These are phyloP conservation scores for Aplidium turbinatum DNA, from an alignment of 23 tunicate genomes.

Conservation along the genomic window DNA sequence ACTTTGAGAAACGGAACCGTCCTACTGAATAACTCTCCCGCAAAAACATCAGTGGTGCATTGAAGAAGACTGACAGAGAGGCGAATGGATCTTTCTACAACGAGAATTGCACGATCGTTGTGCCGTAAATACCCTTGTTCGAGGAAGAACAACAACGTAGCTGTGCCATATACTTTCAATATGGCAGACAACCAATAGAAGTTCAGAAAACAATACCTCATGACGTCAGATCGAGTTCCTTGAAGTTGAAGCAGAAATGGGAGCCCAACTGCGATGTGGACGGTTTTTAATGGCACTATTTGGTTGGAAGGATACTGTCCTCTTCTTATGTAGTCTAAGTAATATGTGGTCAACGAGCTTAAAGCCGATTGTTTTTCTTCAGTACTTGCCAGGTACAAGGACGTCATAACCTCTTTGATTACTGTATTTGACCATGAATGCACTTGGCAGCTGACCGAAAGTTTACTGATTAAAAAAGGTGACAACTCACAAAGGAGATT, in stretches of 20 bases:
- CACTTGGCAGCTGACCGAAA: slow-evolving; percentile 31
- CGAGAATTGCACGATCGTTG: slow-evolving; percentile 20
- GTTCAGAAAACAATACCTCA: slow-evolving; percentile 17
- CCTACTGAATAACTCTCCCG: slow-evolving; percentile 46
- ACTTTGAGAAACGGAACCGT: slow-evolving; percentile 7
- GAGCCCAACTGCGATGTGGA: slow-evolving; percentile 26
- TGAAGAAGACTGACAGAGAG: slow-evolving; percentile 15
- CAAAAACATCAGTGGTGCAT: slow-evolving; percentile 2
- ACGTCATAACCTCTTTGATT: not conserved
- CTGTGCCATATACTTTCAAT: slow-evolving; percentile 9
- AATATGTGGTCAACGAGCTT: slow-evolving; percentile 18
- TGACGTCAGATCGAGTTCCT: not conserved
- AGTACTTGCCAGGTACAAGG: not conserved
- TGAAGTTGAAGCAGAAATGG: slow-evolving; percentile 1
- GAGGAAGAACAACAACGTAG: slow-evolving; percentile 9
- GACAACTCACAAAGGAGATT: slow-evolving; percentile 35
- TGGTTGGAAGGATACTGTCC: slow-evolving; percentile 14
- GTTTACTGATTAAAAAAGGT: slow-evolving; percentile 4
- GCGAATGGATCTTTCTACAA: slow-evolving; percentile 46
- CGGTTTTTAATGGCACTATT: slow-evolving; percentile 39
- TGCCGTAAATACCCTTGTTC: slow-evolving; percentile 12
- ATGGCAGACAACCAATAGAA: slow-evolving; percentile 38
- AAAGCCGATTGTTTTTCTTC: slow-evolving; percentile 1
- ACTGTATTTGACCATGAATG: slow-evolving; percentile 39
- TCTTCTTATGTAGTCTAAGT: slow-evolving; percentile 9